phyloP scores from a whole-genome alignment of 2,888 invertebrate species.

The Thyatira batis region DNA sequence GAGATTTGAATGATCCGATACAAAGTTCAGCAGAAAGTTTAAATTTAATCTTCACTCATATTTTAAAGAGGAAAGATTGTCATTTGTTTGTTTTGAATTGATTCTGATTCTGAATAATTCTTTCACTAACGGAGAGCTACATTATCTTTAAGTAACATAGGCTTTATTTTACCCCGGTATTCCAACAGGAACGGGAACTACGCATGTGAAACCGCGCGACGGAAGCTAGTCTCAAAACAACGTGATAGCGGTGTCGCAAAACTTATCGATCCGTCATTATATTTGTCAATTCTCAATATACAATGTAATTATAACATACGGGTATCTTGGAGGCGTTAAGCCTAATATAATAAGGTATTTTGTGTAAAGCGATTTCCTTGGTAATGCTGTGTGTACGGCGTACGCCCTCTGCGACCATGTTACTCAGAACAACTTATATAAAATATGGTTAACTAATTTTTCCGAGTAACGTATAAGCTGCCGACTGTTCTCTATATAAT shows the following conservation, averaged over 20 bases:
- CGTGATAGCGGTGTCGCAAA: conserved; percentile 50
- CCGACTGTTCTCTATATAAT: neutral
- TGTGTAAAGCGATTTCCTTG: conserved; percentile 75
- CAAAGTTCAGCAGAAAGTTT: too few relatives aligned
- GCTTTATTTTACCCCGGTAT: too few relatives aligned
- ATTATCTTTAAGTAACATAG: too few relatives aligned
- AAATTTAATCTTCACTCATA: too few relatives aligned
- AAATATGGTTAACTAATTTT: conserved; percentile 52
- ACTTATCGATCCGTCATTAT: conserved; percentile 38
- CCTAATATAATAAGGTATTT: conserved; percentile 50
- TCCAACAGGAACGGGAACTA: too few relatives aligned
- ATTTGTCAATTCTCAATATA: conserved; percentile 56
- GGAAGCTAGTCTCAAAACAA: conserved; percentile 12
- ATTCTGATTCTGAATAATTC: too few relatives aligned
- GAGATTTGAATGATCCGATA: too few relatives aligned
- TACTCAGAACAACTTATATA: conserved; percentile 43
- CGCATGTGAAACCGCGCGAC: too few relatives aligned
- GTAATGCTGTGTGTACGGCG: conserved; percentile 63
- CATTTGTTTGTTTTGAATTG: too few relatives aligned
- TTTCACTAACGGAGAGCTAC: too few relatives aligned
- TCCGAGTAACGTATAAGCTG: neutral
- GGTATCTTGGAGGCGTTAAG: conserved; percentile 51
- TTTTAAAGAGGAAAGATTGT: too few relatives aligned
- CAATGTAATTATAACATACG: conserved; percentile 57
- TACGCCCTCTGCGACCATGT: conserved; percentile 52